Evolutionary conservation across 2,797 vertebrate genomes (phyloP), one percentile per base, ranked within the genome.

Genomic region (Darevskia nairensis): DNA sequence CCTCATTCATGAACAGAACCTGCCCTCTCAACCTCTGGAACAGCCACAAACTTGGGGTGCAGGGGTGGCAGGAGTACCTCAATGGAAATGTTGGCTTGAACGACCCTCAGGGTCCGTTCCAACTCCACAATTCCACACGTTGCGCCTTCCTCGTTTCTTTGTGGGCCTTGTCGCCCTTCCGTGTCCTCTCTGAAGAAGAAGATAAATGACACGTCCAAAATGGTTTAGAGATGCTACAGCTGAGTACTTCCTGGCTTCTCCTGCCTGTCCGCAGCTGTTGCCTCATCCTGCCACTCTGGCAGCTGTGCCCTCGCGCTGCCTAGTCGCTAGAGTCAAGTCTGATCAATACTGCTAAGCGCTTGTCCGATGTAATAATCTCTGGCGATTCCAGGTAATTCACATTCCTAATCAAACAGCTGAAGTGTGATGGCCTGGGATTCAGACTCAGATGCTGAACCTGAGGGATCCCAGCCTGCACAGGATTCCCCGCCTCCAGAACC

Each of bases 161-260:
- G 2, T 27, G n/a, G 55, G 77, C 15, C 32, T 80, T 93, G 69
- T 91, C 86, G 19, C 85, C 90, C 80, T 75, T 93, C 93, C 86
- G 79, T 86, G 84, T 83, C 89, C 91, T 96, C 95, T 88, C 86
- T 92, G 88, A 92, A 89, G 89, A 94, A 93, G 92, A 97, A 94
- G 94, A 96, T 93, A 96, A 97, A 97, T 96, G 94, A 92, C n/a
- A 13, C 90, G 94, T 96, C 96, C 96, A 95, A 91, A 78, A 25
- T 88, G 82, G 89, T 95, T 96, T 96, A 94, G 90, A 94, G 93
- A 94, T 93, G 88, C 91, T 95, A 94, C 92, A 93, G 88, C 89
- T 86, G 90, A 96, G 91, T 90, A 88, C 82, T 94, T 96, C 93
- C 95, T 94, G 87, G 79, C 93, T 96, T 94, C 89, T 86, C 89